Percentiles rank a stretch among this genome's conserved stretches.
Evolutionary conservation across 2,113 vertebrate species (phyloP).

Genomic region (Saguinus imperator): DNA sequence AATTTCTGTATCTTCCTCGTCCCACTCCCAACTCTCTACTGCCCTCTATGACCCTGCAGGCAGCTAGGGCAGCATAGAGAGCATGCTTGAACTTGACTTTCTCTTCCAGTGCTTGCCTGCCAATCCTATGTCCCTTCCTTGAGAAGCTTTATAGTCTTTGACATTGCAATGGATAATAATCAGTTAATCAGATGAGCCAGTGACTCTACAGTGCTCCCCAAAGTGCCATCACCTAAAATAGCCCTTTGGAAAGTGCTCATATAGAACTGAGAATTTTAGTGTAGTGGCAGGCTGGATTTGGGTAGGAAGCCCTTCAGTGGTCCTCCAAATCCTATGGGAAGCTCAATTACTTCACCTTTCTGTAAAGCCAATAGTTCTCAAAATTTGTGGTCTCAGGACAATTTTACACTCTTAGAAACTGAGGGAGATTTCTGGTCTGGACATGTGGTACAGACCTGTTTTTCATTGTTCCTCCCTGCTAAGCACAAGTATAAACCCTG

Average conservation of each 20-base stretch:
- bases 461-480: slow-evolving; percentile 20
- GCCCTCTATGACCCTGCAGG: neutral
- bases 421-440: neutral
- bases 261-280: neutral
- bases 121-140: neutral
- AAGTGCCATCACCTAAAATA: neutral
- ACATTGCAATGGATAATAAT: slow-evolving; percentile 6
- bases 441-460: neutral
- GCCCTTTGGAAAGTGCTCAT: neutral
- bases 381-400: neutral
- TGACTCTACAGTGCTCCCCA: neutral
- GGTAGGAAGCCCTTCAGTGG: neutral
- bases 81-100: slow-evolving; percentile 6
- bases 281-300: neutral
- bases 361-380: slow-evolving; percentile 14
- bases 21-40: neutral
- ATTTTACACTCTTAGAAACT: neutral
- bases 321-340: neutral
- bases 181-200: neutral
- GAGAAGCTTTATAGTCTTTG: neutral
- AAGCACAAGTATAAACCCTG: neutral
- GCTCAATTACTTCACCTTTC: neutral
- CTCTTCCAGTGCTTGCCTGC: neutral
- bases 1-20: neutral
- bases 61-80: neutral